phyloP scores from a whole-genome alignment of 2,888 invertebrate species.

The Mesoligia furuncula region DNA sequence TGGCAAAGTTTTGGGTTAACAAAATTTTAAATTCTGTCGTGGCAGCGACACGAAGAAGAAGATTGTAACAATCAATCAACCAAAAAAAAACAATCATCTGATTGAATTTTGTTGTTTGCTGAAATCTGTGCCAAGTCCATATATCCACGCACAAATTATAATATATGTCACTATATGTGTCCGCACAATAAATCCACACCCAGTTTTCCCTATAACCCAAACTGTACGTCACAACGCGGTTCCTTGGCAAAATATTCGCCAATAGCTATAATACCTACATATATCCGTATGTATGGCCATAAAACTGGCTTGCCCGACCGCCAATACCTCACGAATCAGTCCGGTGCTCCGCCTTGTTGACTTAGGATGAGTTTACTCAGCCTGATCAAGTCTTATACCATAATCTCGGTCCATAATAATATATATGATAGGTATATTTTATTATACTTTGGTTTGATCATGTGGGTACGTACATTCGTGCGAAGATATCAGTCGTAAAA shows the following conservation, averaged over 20 bases:
- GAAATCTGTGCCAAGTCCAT: not conserved
- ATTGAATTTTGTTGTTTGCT: not conserved
- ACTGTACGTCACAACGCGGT: conserved; percentile 22
- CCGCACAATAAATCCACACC: conserved; percentile 28
- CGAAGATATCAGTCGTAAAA: conserved; percentile 33
- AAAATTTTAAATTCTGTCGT: not conserved
- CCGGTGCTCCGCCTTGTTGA: conserved; percentile 56
- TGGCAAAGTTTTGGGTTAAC: not conserved
- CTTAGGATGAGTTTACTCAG: conserved; percentile 61
- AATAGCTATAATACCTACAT: conserved; percentile 25
- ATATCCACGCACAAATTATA: not conserved
- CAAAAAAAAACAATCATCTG: not conserved
- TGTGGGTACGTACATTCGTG: conserved; percentile 14
- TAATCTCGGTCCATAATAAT: conserved; percentile 64
- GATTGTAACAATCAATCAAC: not conserved
- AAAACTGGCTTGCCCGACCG: conserved; percentile 45
- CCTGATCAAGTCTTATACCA: conserved; percentile 62
- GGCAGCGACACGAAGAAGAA: not conserved
- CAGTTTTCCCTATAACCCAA: conserved; percentile 1
- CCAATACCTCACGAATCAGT: conserved; percentile 45
- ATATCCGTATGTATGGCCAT: conserved; percentile 14
- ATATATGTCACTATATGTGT: conserved; percentile 14
- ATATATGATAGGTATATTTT: conserved; percentile 53
- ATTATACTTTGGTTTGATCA: conserved; percentile 41
- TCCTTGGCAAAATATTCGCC: conserved; percentile 40